phyloP scores from a whole-genome alignment of 2,113 vertebrate species.

The Notiomystis cincta region DNA sequence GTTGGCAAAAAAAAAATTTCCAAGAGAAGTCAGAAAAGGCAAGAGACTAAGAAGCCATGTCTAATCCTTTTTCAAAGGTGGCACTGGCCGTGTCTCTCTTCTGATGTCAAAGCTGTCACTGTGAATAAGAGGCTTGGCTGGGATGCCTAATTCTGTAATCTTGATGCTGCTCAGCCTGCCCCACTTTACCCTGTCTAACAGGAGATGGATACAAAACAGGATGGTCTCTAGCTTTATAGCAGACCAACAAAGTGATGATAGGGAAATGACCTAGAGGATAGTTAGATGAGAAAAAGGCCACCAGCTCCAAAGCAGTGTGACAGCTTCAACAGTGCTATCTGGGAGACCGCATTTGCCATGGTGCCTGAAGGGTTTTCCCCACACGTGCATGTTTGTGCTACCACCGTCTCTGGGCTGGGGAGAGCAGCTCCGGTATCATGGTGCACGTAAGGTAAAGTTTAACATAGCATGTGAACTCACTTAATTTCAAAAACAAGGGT shows the following conservation, averaged over 20 bases:
- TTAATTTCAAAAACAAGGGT: neutral
- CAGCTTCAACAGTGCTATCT: neutral
- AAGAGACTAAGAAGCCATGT: slow-evolving; percentile 10
- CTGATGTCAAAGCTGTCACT: neutral
- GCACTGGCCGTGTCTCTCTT: neutral
- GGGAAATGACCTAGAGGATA: neutral
- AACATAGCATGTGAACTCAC: neutral
- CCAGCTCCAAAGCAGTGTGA: neutral
- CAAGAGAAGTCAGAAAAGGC: neutral
- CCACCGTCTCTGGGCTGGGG: accelerated
- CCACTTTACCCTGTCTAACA: neutral
- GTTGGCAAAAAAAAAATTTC: neutral
- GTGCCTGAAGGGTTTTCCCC: neutral
- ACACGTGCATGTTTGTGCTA: accelerated
- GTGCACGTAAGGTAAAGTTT: neutral
- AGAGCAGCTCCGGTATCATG: neutral
- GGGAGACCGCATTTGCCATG: accelerated
- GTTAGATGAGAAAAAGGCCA: neutral
- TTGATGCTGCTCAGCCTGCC: neutral
- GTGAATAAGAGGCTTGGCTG: neutral
- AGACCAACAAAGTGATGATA: neutral
- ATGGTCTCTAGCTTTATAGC: neutral
- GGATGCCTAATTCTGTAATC: neutral
- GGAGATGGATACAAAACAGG: neutral
- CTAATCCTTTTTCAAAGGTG: slow-evolving; percentile 18